Evolutionary conservation across 2,113 vertebrate genomes (phyloP).

Genomic region (Laticauda colubrina): DNA sequence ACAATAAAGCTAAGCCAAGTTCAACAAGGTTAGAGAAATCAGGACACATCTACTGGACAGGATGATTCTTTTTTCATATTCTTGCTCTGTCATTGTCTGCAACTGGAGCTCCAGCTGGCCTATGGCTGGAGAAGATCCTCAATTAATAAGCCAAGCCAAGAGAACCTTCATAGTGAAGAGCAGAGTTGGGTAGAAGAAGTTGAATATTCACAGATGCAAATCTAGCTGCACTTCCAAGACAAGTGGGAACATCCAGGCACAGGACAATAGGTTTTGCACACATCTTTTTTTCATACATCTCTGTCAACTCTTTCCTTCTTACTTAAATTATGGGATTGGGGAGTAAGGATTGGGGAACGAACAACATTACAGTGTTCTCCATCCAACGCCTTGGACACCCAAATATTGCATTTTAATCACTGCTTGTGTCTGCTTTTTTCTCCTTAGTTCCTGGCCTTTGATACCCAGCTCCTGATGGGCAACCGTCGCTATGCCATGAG

Average conservation of each 20-base stretch:
- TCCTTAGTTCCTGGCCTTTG: constrained; percentile 87
- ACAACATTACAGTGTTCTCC: too few relatives aligned
- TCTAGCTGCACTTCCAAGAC: neutral
- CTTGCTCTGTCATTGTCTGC: neutral
- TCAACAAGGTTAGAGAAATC: neutral
- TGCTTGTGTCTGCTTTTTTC: constrained; percentile 20
- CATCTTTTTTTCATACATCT: neutral
- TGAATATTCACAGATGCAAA: neutral
- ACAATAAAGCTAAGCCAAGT: neutral
- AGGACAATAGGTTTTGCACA: neutral
- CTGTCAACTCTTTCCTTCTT: neutral
- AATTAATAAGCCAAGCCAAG: neutral
- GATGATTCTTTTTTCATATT: neutral
- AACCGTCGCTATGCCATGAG: constrained; percentile 83
- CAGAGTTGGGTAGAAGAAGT: too few relatives aligned
- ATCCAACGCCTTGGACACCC: neutral
- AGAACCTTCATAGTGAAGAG: neutral
- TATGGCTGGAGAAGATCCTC: neutral
- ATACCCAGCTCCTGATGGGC: constrained; percentile 92
- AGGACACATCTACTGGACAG: neutral
- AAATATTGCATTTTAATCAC: fast-evolving
- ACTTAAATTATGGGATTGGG: neutral
- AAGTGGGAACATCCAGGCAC: neutral
- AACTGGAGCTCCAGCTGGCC: neutral
- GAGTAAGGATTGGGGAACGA: neutral